Evolutionary conservation across 2,888 invertebrate genomes (phyloP).

Genomic region (Eupithecia abbreviata): DNA sequence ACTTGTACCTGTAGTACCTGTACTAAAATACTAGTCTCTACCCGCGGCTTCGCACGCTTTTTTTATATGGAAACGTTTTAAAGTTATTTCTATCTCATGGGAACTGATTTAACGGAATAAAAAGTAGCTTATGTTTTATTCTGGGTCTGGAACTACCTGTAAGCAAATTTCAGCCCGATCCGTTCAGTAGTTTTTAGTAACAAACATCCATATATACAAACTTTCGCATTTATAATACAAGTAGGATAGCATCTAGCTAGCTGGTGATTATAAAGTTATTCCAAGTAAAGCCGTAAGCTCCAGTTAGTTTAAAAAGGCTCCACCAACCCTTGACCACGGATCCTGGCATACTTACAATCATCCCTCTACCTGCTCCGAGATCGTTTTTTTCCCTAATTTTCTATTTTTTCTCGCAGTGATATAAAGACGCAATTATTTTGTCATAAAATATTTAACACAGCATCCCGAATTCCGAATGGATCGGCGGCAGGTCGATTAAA

Average conservation of each 20-base stretch:
- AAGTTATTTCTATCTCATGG: too few relatives aligned
- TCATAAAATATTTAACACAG: slow-evolving; percentile 53
- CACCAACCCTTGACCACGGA: slow-evolving; percentile 17
- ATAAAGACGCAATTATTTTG: slow-evolving; percentile 52
- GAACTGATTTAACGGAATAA: too few relatives aligned
- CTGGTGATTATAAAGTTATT: not conserved
- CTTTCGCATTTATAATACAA: too few relatives aligned
- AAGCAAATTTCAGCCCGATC: too few relatives aligned
- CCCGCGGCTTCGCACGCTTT: too few relatives aligned
- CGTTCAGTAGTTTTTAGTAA: too few relatives aligned
- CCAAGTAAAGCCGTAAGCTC: not conserved
- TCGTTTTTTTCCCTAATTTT: slow-evolving; percentile 44
- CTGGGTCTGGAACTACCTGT: too few relatives aligned
- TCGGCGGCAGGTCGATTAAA: slow-evolving; percentile 27
- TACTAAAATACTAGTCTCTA: not conserved
- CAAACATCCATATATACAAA: too few relatives aligned
- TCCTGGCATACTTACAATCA: slow-evolving; percentile 16
- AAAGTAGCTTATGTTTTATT: too few relatives aligned
- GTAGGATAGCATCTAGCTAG: not conserved
- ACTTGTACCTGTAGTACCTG: not conserved
- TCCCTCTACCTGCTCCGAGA: slow-evolving; percentile 43
- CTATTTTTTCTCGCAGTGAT: slow-evolving; percentile 43
- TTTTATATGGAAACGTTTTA: too few relatives aligned
- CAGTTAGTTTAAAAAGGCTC: not conserved
- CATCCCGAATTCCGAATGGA: slow-evolving; percentile 36